Evolutionary conservation across 2,888 invertebrate species (phyloP), one percentile per base, ranked within the genome.

Genomic region (Troglohyphantes excavatus): DNA sequence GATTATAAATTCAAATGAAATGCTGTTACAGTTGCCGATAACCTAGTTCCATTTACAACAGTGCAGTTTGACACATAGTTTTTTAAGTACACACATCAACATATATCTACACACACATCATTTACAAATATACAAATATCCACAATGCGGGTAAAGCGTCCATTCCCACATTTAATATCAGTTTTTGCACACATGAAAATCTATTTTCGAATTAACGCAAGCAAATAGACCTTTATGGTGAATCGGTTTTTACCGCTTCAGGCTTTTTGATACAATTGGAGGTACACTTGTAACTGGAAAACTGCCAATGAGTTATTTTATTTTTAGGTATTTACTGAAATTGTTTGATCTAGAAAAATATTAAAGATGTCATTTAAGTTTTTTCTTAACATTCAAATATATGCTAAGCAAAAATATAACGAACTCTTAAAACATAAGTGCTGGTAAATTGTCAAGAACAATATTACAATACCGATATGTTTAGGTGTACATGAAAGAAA

Each of bases 111-210:
- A 67, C 53, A 59, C 68, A 76, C 43, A 85, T 76, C 76, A 78
- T 86, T 19, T 86, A 86, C 85, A 86, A 86, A 86, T 86, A 86
- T 86, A 86, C 85, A 86, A 86, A 86, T 53, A 65, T 73, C 65
- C 65, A 17, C 72, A 26, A 33, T 53, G 63, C 26, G 53, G 7
- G 23, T 53, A 9, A 53, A 53, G 39, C 13, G 39, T 39, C 39
- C 39, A 39, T 39, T 53, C 53, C 17, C 53, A 53, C 53, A 53
- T 53, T 53, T 53, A n/a, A 7, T 53, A 13, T 0, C 17, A 17
- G 0, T 53, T 13, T 53, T 17, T n/a, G 2, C 53, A 53, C 17
- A 13, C 53, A n/a, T 53, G n/a, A 53, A 53, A 53, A 23, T 23
- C 21, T 33, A 23, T n/a, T 70, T 67, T 9, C 43, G 26, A 7